These are phyloP conservation scores for Stichopus chloronotus DNA, from an alignment of 35 echinoderm and acorn worm species.

Conservation along the genomic window DNA sequence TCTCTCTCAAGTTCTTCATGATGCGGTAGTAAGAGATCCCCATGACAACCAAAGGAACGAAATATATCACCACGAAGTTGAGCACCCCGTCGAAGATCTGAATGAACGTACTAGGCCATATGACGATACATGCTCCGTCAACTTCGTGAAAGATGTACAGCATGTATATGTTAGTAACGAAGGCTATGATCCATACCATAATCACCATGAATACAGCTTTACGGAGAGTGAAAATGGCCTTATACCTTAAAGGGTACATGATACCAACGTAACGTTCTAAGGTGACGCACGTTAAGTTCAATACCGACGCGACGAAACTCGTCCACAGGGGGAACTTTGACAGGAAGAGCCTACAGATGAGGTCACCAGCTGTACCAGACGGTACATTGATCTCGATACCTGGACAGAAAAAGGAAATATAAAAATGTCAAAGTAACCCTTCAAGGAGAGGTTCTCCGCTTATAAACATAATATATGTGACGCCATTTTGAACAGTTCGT, in stretches of 20 bases:
- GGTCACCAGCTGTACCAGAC: constrained; percentile 63
- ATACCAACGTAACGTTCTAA: constrained; percentile 90
- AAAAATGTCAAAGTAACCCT: not conserved
- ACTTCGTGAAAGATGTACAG: constrained; percentile 76
- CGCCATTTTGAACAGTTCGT: too few relatives aligned
- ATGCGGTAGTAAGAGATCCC: constrained; percentile 81
- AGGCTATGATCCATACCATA: constrained; percentile 72
- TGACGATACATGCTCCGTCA: constrained; percentile 58
- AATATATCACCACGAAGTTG: constrained; percentile 86
- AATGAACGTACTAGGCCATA: constrained; percentile 65
- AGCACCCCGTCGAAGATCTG: constrained; percentile 83
- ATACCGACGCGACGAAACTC: constrained; percentile 81
- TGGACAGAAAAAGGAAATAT: constrained; percentile 9
- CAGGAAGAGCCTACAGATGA: constrained; percentile 79
- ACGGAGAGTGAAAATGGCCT: constrained; percentile 67
- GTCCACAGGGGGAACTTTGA: constrained; percentile 96
- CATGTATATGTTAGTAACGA: constrained; percentile 90
- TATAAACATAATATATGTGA: not conserved
- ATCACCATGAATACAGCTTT: constrained; percentile 77
- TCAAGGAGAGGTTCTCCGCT: too few relatives aligned
- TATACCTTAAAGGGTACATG: constrained; percentile 76
- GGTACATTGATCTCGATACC: constrained; percentile 83
- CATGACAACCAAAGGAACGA: constrained; percentile 82
- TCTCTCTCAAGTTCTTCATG: constrained; percentile 72
- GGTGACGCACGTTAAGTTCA: constrained; percentile 85